Percentiles rank a stretch among this genome's conserved stretches.
These are phyloP conservation scores for Pyrrhosoma nymphula DNA, from an alignment of 2,888 invertebrate species.

Conservation along the genomic window DNA sequence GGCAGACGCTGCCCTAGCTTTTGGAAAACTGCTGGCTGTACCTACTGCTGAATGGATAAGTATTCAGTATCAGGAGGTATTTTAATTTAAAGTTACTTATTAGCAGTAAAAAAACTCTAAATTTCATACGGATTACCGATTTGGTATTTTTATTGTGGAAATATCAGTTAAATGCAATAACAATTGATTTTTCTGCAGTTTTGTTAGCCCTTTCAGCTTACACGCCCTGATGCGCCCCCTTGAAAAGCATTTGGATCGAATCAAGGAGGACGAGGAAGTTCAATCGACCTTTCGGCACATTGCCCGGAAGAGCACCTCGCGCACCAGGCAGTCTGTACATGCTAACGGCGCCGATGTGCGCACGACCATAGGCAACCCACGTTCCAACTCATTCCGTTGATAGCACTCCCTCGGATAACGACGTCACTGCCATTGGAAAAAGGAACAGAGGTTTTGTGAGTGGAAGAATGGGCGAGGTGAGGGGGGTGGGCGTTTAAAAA, in stretches of 20 bases:
- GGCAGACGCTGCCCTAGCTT: too few species aligned
- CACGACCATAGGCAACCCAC: not conserved
- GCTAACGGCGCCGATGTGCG: not conserved
- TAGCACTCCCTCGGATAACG: constrained; percentile 19
- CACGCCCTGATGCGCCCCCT: too few species aligned
- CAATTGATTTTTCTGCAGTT: too few species aligned
- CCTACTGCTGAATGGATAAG: too few species aligned
- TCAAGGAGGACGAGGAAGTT: not conserved
- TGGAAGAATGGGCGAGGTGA: not conserved
- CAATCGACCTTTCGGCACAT: not conserved
- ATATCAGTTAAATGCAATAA: too few species aligned
- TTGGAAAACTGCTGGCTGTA: too few species aligned
- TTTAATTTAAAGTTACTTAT: too few species aligned
- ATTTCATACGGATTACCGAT: too few species aligned
- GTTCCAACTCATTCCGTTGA: constrained; percentile 3
- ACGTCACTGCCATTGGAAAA: not conserved
- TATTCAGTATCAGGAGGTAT: too few species aligned
- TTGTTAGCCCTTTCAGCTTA: too few species aligned
- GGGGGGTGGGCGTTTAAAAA: constrained; percentile 7
- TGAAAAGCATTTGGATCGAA: not conserved
- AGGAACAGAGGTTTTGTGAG: not conserved
- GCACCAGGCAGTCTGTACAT: not conserved
- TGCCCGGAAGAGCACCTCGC: not conserved
- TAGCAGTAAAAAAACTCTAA: too few species aligned
- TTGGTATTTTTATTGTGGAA: too few species aligned